Base-by-base conservation (phyloP, 2,888 invertebrate species). In the Oeneis ivallda region DNA sequence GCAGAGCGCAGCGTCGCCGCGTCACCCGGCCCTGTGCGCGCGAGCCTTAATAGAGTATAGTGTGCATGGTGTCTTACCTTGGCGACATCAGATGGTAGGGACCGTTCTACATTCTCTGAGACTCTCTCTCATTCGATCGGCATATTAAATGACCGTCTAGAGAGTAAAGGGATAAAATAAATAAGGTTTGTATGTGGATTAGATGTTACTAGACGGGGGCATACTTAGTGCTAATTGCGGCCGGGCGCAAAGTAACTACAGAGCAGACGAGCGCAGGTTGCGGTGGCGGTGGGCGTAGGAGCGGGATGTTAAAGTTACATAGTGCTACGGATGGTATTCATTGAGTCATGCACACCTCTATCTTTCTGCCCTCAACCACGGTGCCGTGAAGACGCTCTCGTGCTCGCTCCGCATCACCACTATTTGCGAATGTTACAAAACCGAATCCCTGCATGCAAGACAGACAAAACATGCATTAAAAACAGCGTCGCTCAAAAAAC, bases 381-480 rank as follows among this genome's bases (percentile, higher is more conserved):
- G 98, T 98, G 96, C 99, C 99, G 96, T 99, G 99, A 95, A 99
- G 97, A 96, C 98, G 98, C 96, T 98, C 98, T 95, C 99, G 98
- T 96, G 99, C 99, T 96, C 98, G 97, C 96, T 99, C 99, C 94
- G 99, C 99, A 95, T 99, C 99, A 95, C 96, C 97, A 96, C 98
- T 98, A 96, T 98, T 98, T 96, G 98, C 98, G 98, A 99, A 99
- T 96, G 99, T 99, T 96, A 99, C 99, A 97, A 99, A 99, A 96
- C 99, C 99, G 96, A 99, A 99, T 96, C 99, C 99, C 99, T 99
- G 97, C 96, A 97, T 97, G 97, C 96, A 96, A 94, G 96, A 97
- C 96, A 96, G 96, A 96, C 96, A 96, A 96, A 95, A 96, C 96
- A 96, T 96, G 96, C 96, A 96, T 95, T 96, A 96, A 95, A 95